Conservation (phyloP, 2,113 vertebrate genomes). For the Falco punctatus region DNA sequence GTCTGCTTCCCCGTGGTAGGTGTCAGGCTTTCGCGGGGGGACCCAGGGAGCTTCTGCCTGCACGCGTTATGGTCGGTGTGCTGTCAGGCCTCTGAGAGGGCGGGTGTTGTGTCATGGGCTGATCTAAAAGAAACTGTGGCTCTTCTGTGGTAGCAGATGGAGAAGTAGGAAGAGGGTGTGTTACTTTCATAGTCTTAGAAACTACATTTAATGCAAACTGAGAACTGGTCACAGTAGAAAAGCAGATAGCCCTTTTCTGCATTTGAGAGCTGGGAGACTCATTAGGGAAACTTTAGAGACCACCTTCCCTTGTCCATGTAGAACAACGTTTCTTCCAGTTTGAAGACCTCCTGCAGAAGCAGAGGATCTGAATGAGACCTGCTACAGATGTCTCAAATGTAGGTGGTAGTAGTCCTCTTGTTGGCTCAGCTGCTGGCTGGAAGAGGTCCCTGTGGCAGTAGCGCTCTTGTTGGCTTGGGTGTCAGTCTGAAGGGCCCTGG, state of each 20-base stretch:
- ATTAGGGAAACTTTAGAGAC: not conserved
- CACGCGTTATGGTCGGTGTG: accelerated
- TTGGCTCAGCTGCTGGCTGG: not conserved
- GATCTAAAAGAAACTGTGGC: accelerated
- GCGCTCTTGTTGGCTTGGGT: not conserved
- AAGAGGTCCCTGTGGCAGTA: not conserved
- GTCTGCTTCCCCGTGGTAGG: not conserved
- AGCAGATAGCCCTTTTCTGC: not conserved
- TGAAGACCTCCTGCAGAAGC: not conserved
- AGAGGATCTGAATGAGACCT: not conserved
- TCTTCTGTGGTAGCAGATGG: not conserved
- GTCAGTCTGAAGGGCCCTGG: not conserved
- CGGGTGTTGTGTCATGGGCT: accelerated
- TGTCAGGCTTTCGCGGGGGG: accelerated
- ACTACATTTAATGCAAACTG: not conserved
- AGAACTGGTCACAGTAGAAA: accelerated
- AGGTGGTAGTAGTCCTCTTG: not conserved
- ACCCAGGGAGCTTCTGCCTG: not conserved
- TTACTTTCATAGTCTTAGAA: not conserved
- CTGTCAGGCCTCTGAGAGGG: not conserved
- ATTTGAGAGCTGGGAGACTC: not conserved
- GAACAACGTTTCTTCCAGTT: not conserved
- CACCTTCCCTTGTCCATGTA: accelerated
- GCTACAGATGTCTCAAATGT: accelerated
- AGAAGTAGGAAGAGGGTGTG: not conserved